Evolutionary conservation across 30 jellyfish, hydroid and myxozoan species (phyloP).

Genomic region (Cassiopea xamachana): DNA sequence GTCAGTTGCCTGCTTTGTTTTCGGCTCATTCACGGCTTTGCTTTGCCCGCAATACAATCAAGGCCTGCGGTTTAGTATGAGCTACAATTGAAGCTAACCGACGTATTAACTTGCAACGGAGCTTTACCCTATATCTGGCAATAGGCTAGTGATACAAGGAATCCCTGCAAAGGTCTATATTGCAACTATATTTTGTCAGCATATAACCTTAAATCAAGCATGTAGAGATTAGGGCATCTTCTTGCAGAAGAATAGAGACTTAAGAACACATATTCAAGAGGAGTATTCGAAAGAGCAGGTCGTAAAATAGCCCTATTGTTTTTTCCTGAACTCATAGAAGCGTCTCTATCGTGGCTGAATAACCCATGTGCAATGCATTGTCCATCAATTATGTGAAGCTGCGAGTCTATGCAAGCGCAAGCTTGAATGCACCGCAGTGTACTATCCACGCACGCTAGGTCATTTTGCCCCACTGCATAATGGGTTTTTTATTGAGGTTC

Average conservation of each 20-base stretch:
- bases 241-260: background rate
- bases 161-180: too few species aligned
- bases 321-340: background rate
- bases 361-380: constrained; percentile 12
- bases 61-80: too few species aligned
- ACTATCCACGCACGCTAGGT: background rate
- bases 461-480: background rate
- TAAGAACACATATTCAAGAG: background rate
- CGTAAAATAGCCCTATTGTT: constrained; percentile 15
- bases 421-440: constrained; percentile 20
- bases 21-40: too few species aligned
- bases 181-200: too few species aligned
- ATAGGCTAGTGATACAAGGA: too few species aligned
- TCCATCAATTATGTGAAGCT: constrained; percentile 16
- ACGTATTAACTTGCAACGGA: too few species aligned
- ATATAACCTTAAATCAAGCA: too few species aligned
- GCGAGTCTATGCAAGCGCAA: constrained; percentile 20
- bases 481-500: constrained; percentile 15
- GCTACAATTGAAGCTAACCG: too few species aligned
- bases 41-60: too few species aligned
- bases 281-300: background rate
- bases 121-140: too few species aligned
- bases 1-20: too few species aligned
- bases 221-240: background rate
- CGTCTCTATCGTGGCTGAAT: background rate